Evolutionary conservation across 1,140 invertebrate genomes (phyloP).

Genomic region (Megathymus violae): DNA sequence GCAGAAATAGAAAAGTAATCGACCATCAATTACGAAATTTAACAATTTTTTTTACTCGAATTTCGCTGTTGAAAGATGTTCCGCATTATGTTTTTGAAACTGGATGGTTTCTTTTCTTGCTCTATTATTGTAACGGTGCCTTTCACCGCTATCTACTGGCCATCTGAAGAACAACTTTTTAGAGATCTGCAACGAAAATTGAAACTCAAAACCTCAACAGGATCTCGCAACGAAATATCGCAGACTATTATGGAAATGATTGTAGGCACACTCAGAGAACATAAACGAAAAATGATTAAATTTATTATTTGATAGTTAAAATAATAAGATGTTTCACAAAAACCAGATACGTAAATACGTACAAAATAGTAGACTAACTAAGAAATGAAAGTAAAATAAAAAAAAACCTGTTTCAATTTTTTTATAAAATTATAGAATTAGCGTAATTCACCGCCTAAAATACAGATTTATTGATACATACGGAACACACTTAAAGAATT

Average conservation of each 20-base stretch:
- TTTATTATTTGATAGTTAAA: no score
- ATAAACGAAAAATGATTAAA: no score
- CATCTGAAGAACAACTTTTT: constrained; percentile 75
- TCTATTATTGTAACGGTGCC: constrained; percentile 77
- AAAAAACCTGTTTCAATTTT: no score
- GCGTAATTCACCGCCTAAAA: no score
- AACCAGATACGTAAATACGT: no score
- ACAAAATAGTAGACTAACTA: no score
- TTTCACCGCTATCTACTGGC: constrained; percentile 81
- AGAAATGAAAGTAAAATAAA: no score
- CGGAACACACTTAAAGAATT: neutral
- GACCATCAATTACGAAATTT: neutral
- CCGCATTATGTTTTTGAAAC: constrained; percentile 46
- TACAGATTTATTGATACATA: neutral
- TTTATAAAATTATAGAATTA: no score
- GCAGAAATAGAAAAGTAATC: neutral
- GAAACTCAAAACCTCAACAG: neutral
- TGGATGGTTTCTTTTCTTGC: constrained; percentile 59
- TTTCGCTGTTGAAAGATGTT: constrained; percentile 51
- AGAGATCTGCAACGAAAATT: constrained; percentile 17
- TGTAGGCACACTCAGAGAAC: no score
- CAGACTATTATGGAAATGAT: no score
- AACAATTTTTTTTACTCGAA: constrained; percentile 40
- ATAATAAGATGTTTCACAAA: no score
- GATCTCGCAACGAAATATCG: no score